These are phyloP conservation scores for Lysandra coridon DNA, from an alignment of 2,888 invertebrate genomes.

Conservation along the genomic window DNA sequence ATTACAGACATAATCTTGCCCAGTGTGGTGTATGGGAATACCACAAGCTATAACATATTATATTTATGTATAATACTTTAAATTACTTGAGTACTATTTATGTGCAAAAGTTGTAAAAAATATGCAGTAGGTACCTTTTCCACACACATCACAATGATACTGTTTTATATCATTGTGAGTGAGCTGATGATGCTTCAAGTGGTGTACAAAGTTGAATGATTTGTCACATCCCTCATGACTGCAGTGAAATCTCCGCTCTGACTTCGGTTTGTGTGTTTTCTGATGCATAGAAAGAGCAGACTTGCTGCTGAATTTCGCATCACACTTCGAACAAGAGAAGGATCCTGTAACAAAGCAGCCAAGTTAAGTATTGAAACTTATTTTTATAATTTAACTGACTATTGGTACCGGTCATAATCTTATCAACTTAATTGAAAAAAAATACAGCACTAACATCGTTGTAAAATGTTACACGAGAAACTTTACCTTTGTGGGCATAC, in stretches of 20 bases:
- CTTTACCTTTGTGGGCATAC: constrained; percentile 71
- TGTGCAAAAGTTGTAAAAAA: not conserved
- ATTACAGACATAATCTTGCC: too few relatives aligned
- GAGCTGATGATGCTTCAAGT: constrained; percentile 68
- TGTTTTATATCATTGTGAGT: constrained; percentile 67
- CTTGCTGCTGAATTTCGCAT: constrained; percentile 60
- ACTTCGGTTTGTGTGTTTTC: constrained; percentile 61
- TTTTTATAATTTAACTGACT: not conserved
- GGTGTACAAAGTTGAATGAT: constrained; percentile 70
- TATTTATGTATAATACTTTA: too few relatives aligned
- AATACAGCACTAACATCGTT: not conserved
- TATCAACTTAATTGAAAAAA: not conserved
- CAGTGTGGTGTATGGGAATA: too few relatives aligned
- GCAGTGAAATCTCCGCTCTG: constrained; percentile 62
- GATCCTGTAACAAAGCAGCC: constrained; percentile 53
- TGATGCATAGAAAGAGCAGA: constrained; percentile 62
- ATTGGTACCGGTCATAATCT: not conserved
- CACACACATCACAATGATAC: constrained; percentile 64
- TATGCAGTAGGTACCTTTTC: constrained; percentile 56
- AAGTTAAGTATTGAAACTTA: not conserved
- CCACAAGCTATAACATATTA: too few relatives aligned
- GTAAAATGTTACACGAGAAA: constrained; percentile 6
- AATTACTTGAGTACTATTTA: too few relatives aligned
- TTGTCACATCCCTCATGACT: constrained; percentile 59
- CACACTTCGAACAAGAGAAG: constrained; percentile 60